Conservation (phyloP, 92 coral and sea anemone species). For the Actinernus sp. region DNA sequence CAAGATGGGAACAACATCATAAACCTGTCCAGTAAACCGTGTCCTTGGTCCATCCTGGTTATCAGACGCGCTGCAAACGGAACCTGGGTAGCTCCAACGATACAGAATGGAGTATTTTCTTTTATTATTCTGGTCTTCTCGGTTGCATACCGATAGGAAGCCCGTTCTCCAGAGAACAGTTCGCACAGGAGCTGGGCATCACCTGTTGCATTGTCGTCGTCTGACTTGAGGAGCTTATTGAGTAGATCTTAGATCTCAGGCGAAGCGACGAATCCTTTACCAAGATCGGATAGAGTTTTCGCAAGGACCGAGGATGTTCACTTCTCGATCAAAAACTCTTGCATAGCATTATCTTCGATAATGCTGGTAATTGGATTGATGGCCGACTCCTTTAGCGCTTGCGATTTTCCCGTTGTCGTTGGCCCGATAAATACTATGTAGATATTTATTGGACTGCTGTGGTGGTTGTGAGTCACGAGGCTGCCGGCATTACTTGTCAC, state of each 20-base stretch:
- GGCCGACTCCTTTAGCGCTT: background rate
- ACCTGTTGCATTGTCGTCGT: constrained; percentile 11
- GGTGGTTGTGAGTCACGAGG: background rate
- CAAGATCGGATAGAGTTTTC: background rate
- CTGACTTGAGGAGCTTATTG: constrained; percentile 16
- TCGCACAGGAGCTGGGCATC: constrained; percentile 45
- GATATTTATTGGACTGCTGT: background rate
- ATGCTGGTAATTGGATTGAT: background rate
- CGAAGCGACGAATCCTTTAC: too few species aligned
- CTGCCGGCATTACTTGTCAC: constrained; percentile 9
- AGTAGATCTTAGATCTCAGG: constrained; percentile 35
- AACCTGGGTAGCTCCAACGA: constrained; percentile 23
- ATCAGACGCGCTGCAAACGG: constrained; percentile 14
- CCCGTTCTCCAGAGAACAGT: constrained; percentile 36
- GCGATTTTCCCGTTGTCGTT: background rate
- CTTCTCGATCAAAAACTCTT: too few species aligned
- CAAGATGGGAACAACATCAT: constrained; percentile 17
- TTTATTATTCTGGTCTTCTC: constrained; percentile 13
- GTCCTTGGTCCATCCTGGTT: constrained; percentile 30
- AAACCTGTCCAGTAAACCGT: constrained; percentile 37
- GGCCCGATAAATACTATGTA: background rate
- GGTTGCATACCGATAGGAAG: constrained; percentile 19
- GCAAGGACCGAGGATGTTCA: too few species aligned
- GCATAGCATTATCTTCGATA: too few species aligned
- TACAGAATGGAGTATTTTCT: constrained; percentile 33